Conservation (phyloP, 1,140 invertebrate genomes). For the Drosophila kepulauana region DNA sequence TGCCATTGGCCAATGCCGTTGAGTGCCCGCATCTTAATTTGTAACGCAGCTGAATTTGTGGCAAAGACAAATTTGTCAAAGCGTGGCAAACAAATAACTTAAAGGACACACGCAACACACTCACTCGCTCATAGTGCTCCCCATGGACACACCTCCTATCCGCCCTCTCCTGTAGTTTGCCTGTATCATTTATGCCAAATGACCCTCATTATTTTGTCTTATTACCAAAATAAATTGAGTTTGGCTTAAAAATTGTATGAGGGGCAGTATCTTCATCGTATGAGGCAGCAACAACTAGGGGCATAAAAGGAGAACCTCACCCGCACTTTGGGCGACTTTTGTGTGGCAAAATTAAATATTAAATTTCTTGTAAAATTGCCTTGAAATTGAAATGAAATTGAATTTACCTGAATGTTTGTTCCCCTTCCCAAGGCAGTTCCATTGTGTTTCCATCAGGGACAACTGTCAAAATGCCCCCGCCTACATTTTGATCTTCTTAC, state of each 20-base stretch:
- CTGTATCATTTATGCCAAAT: slow-evolving; percentile 77
- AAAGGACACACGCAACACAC: slow-evolving; percentile 47
- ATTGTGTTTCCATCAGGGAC: slow-evolving; percentile 63
- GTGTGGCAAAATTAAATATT: slow-evolving; percentile 67
- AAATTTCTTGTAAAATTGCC: slow-evolving; percentile 59
- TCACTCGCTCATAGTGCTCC: slow-evolving; percentile 18
- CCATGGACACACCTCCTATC: slow-evolving; percentile 7
- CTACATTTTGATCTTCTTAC: neutral
- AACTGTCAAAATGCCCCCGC: slow-evolving; percentile 51
- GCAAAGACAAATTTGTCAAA: slow-evolving; percentile 71
- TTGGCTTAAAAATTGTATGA: slow-evolving; percentile 66
- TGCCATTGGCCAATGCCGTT: slow-evolving; percentile 32
- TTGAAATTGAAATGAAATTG: slow-evolving; percentile 73
- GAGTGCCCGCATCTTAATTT: slow-evolving; percentile 48
- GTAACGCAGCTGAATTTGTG: slow-evolving; percentile 51
- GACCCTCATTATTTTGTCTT: slow-evolving; percentile 80
- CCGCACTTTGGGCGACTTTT: slow-evolving; percentile 10
- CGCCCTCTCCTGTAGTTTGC: neutral
- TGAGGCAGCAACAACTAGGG: neutral
- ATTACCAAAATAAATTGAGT: slow-evolving; percentile 83
- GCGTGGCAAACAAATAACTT: slow-evolving; percentile 66
- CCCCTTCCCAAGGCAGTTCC: slow-evolving; percentile 9
- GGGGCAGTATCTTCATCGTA: slow-evolving; percentile 5
- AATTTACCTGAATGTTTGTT: slow-evolving; percentile 64
- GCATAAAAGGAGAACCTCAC: neutral